Conservation (phyloP, 2,113 vertebrate species). For the Arvicanthis niloticus region DNA sequence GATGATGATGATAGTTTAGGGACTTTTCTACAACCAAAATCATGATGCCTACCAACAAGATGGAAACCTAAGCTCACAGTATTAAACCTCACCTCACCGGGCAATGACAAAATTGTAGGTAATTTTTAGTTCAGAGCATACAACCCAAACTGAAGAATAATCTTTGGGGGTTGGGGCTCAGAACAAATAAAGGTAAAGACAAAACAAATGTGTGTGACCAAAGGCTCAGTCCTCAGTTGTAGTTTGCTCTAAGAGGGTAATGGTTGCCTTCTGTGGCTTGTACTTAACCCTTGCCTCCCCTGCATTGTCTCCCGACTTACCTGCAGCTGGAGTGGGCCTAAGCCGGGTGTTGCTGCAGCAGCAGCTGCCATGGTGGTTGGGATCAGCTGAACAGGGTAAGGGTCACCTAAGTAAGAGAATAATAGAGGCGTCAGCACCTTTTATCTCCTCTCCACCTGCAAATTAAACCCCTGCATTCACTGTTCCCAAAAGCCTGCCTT, state of each 20-base stretch:
- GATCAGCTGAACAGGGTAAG: constrained; percentile 99
- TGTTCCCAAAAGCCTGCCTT: constrained; percentile 94
- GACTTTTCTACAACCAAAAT: not conserved
- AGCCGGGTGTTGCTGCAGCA: constrained; percentile 95
- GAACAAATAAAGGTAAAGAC: constrained; percentile 49
- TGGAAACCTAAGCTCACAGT: constrained; percentile 6
- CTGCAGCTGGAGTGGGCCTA: constrained; percentile 98
- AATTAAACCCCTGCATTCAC: constrained; percentile 90
- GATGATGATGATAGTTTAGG: not conserved
- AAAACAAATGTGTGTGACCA: not conserved
- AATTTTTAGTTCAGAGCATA: constrained; percentile 17
- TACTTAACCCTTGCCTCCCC: constrained; percentile 84
- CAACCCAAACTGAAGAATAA: not conserved
- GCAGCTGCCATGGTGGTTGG: constrained; percentile 99
- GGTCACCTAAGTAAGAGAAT: constrained; percentile 95
- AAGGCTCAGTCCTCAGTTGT: not conserved
- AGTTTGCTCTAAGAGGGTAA: constrained; percentile 36
- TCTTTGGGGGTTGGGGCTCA: constrained; percentile 21
- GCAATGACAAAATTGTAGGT: not conserved
- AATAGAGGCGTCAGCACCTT: constrained; percentile 90
- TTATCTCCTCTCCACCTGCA: constrained; percentile 92
- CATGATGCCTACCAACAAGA: not conserved
- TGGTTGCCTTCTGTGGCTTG: constrained; percentile 74
- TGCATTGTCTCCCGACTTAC: constrained; percentile 88
- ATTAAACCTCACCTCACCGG: constrained; percentile 25